These are phyloP conservation scores for Trissolcus brochymenae DNA, from an alignment of 2,888 invertebrate genomes.

Conservation along the genomic window DNA sequence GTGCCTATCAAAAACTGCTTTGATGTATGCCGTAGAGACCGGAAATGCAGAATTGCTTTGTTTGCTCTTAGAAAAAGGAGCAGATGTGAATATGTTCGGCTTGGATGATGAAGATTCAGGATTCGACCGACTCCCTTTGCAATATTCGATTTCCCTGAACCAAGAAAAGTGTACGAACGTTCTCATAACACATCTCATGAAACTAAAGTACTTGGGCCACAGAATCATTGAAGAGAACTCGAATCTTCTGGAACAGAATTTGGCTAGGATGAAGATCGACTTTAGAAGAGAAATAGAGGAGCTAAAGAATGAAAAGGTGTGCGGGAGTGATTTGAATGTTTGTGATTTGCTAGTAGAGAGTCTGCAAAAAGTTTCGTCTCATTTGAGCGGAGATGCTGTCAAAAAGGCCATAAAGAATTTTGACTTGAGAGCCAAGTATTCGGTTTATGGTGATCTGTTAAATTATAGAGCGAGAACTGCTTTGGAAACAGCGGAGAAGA, in stretches of 20 bases:
- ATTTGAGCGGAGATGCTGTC: neutral
- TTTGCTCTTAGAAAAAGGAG: neutral
- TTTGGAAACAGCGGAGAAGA: neutral
- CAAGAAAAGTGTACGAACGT: neutral
- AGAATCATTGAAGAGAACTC: neutral
- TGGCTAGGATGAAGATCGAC: neutral
- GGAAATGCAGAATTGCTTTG: neutral
- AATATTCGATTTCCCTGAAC: neutral
- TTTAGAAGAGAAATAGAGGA: neutral
- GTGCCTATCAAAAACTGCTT: conserved; percentile 4
- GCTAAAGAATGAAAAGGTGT: neutral
- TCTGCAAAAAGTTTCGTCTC: neutral
- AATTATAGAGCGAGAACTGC: neutral
- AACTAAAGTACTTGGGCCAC: neutral
- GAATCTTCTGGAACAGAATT: neutral
- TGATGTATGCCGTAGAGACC: neutral
- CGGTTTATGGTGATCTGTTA: neutral
- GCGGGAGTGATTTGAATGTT: neutral
- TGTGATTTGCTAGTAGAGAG: neutral
- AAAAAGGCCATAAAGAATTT: neutral
- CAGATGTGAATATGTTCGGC: neutral
- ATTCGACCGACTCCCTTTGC: neutral
- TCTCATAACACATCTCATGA: neutral
- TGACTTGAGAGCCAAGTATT: neutral
- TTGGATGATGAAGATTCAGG: neutral